Base-by-base conservation (phyloP, 2,888 invertebrate genomes). In the Leptinotarsa juncta region DNA sequence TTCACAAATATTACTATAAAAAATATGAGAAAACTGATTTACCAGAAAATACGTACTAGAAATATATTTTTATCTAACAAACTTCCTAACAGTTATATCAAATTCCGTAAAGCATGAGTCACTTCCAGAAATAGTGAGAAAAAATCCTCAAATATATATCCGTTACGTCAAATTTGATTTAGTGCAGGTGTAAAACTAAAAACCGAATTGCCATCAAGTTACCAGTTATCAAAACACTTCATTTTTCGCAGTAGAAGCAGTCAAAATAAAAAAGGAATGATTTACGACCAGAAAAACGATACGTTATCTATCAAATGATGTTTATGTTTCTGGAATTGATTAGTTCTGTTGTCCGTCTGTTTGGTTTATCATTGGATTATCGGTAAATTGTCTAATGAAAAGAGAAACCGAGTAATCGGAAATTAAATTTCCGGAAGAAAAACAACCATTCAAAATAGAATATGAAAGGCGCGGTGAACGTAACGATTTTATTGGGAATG, bases 341-440 rank as follows among this genome's bases (percentile, higher is more conserved):
- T 62, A 62, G 62, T n/a, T 32, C 3, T 32, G n/a, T n/a, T 15
- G 3, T 62, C n/a, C 15, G 42, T 42, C 53, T 67, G 50, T 67
- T 67, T 20, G 32, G 18, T 16, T 68, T 18, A 67, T 67, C 67
- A 23, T 26, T 12, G 20, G 23, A 55, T 55, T 55, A 55, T 53
- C 18, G n/a, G 23, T 32, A 42, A 68, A 32, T 55, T 18, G 18
- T 32, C 42, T 53, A 51, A 67, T 53, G 53, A 15, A 51, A 51
- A 20, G 23, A 42, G 20, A 67, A 42, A 32, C n/a, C 1, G 68
- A 32, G n/a, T 68, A 55, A 68, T 68, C 55, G 55, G 68, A 68
- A 68, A 55, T 69, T 57, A 18, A 42, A 48, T 69, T 69, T 69
- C 60, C 57, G 55, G 69, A 57, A 60, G 32, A 57, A 55, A 68